Evolutionary conservation across 2,888 invertebrate genomes (phyloP), one percentile per base, ranked within the genome.

Genomic region (Endomychus coccineus): DNA sequence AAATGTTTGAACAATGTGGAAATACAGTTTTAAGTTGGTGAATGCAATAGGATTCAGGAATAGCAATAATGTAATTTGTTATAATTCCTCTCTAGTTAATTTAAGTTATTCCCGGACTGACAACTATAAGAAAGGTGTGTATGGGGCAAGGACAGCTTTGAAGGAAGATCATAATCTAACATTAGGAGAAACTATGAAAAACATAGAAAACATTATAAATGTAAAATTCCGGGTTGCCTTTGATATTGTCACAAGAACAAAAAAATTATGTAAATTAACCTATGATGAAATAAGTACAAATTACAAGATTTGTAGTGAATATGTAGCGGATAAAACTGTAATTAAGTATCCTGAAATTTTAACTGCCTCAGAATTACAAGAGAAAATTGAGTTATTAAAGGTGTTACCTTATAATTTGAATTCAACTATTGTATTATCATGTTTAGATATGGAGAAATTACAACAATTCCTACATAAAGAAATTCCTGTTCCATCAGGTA

Each of bases 281-380:
- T 35, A 34, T 16, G 24, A 43, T 16, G 27, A 34, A 16, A 40
- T 63, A 16, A 42, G 40, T 11, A 34, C 48, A 19, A 61, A 59
- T 46, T 51, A 51, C 39, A 29, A 48, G 10, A 31, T 48, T n/a
- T n/a, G n/a, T n/a, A n/a, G n/a, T n/a, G n/a, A n/a, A n/a, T n/a
- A 50, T 4, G 36, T 64, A 16, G 43, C 30, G 2, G 43, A 42
- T 3, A 42, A 49, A 6, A 52, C 49, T 2, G 36, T 61, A 15
- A 11, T 52, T 7, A 48, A 46, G 22, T 52, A 53, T 46, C 61
- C 61, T 16, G 50, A 55, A 36, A 36, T 63, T 19, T 47, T 65
- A 34, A 44, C 49, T 3, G 45, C 50, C 30, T 29, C 42, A 9
- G 34, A 51, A 39, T 22, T 60, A 13, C 23, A 40, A 22, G 11